A percentile compares a stretch with the other conserved stretches of the same genome.
These are phyloP conservation scores for Malurus elegans DNA, from an alignment of 2,113 vertebrate genomes.

Conservation along the genomic window DNA sequence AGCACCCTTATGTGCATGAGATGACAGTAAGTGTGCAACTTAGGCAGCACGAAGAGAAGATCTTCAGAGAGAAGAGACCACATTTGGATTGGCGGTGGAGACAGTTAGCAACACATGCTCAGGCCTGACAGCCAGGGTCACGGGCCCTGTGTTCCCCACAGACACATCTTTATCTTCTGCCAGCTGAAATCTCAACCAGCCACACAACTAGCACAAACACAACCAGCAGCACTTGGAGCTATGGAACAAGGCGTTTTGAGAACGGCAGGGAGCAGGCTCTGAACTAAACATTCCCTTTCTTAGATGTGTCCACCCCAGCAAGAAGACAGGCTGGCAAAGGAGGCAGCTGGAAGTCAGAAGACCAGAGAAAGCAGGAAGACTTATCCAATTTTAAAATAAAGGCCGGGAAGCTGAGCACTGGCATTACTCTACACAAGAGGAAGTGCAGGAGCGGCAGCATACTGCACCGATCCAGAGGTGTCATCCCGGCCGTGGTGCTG, in stretches of 20 bases:
- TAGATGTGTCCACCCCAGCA: not conserved
- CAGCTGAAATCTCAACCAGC: not conserved
- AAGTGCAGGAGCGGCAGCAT: fast-evolving
- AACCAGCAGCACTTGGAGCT: not conserved
- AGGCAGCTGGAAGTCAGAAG: not conserved
- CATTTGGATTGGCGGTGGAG: not conserved
- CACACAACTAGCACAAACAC: not conserved
- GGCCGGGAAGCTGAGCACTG: not conserved
- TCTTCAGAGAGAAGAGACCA: not conserved
- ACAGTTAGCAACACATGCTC: not conserved
- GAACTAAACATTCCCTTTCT: not conserved
- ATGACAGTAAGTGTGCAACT: not conserved
- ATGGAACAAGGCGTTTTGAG: not conserved
- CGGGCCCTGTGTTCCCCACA: not conserved
- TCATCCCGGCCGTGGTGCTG: not conserved
- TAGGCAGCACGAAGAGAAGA: not conserved
- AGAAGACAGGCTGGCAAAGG: not conserved
- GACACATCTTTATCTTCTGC: not conserved
- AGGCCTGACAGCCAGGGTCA: not conserved
- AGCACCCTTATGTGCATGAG: not conserved
- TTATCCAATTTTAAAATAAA: not conserved
- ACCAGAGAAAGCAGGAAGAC: not conserved
- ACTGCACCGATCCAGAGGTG: not conserved
- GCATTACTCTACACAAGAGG: not conserved
- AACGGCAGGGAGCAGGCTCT: not conserved